Base-by-base conservation (phyloP, 2,797 vertebrate genomes). In the Leptatherina wallacei region DNA sequence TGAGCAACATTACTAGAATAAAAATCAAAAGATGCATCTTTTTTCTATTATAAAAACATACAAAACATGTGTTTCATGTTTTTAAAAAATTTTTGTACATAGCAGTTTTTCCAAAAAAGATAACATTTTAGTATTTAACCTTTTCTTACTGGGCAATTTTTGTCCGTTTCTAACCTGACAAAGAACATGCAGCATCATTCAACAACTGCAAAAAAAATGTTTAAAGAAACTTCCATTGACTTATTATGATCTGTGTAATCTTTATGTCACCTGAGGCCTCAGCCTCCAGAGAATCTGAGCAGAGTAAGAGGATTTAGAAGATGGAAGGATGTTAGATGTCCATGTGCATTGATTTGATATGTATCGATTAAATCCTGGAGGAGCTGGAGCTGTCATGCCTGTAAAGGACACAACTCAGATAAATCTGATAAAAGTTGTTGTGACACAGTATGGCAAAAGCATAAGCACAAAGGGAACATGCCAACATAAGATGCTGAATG, bases 331-430 rank as follows among this genome's bases (percentile, higher is more conserved):
- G 69, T 72, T 56, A 36, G 67, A 54, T 60, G 65, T 73, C 80
- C 64, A 73, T 65, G 77, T 72, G 52, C 27, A 80, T 61, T 75
- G 73, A 86, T 77, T 75, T 70, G 67, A 83, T 78, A 68, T 24
- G 2, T 66, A 69, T 80, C 69, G 55, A 40, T 60, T 55, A 55
- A 51, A 66, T 64, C 49, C 64, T n/a, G 40, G 24, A 61, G 47
- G 64, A 51, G 35, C 33, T 4, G 14, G 44, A 62, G 47, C 57
- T 44, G 47, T 18, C 40, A 40, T 70, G 52, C 24, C 47, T 33
- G 36, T 57, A 61, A 67, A 30, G 67, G 64, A 63, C 52, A 74
- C 30, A 47, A 65, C n/a, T 82, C 70, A 65, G 29, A 66, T 44
- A 61, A 57, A 71, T 74, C 47, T 24, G 29, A 68, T 58, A 35